Evolutionary conservation across 2,113 vertebrate species (phyloP).

Genomic region (Mungos mungo): DNA sequence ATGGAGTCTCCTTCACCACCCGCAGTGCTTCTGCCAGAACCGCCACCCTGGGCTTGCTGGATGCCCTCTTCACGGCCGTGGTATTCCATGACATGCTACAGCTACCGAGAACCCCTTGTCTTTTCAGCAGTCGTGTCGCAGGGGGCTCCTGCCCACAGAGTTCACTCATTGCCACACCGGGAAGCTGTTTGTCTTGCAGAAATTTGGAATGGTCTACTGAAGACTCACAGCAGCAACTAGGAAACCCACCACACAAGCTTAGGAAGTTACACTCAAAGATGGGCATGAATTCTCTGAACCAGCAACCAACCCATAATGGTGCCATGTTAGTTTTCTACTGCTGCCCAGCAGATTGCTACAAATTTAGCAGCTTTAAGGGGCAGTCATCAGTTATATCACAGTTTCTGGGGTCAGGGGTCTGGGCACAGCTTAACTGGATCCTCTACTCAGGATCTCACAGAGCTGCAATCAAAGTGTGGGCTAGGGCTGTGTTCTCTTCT

Average conservation of each 20-base stretch:
- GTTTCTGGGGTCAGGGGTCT: not conserved
- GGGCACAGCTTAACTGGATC: not conserved
- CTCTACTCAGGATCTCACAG: not conserved
- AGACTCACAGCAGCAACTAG: not conserved
- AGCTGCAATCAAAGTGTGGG: not conserved
- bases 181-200: not conserved
- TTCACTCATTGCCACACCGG: not conserved
- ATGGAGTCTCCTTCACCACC: not conserved
- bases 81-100: not conserved
- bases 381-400: not conserved
- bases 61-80: accelerated
- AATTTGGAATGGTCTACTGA: not conserved
- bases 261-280: not conserved
- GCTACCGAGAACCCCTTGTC: not conserved
- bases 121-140: not conserved
- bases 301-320: not conserved
- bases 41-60: not conserved
- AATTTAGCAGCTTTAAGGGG: not conserved
- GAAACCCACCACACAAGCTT: not conserved
- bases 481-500: not conserved
- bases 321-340: not conserved
- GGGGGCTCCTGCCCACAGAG: not conserved
- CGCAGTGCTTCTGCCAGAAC: not conserved
- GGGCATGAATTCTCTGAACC: not conserved
- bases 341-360: too few relatives aligned